These are phyloP conservation scores for Diplazon laetatorius DNA, from an alignment of 2,888 invertebrate genomes.

Conservation along the genomic window DNA sequence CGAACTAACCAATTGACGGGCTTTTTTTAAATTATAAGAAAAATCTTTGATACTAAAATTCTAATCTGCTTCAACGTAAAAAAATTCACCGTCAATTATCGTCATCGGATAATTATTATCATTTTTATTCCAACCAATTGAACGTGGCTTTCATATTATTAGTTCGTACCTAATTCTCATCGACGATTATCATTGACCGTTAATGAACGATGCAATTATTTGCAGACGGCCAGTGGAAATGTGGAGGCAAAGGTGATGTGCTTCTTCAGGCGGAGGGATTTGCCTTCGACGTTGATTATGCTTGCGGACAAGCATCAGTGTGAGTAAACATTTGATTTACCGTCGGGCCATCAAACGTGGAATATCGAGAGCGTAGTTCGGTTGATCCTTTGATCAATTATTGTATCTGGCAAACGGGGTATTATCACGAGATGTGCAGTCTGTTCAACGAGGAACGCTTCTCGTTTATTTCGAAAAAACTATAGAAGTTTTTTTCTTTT, in stretches of 20 bases:
- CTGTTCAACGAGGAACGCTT: no score
- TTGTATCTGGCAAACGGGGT: constrained; percentile 26
- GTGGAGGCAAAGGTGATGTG: constrained; percentile 99
- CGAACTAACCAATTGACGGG: no score
- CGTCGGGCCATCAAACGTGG: neutral
- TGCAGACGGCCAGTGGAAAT: constrained; percentile 96
- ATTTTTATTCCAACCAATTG: no score
- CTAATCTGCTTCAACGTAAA: no score
- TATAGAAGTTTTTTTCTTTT: no score
- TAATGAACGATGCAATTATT: constrained; percentile 64
- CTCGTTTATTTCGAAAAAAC: no score
- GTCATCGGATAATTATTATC: no score
- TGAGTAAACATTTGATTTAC: constrained; percentile 84
- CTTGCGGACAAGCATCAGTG: constrained; percentile 99
- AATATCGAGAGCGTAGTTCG: constrained; percentile 39
- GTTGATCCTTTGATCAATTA: constrained; percentile 34
- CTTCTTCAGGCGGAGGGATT: constrained; percentile 98
- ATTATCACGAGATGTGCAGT: constrained; percentile 27
- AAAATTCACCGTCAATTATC: no score
- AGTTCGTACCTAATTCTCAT: neutral
- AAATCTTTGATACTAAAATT: no score
- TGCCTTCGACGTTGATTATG: constrained; percentile 97
- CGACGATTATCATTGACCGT: neutral
- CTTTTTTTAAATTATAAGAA: no score
- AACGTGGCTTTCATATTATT: neutral